phyloP scores from a whole-genome alignment of 2,888 invertebrate genomes.

The Schrankia costaestrigalis region DNA sequence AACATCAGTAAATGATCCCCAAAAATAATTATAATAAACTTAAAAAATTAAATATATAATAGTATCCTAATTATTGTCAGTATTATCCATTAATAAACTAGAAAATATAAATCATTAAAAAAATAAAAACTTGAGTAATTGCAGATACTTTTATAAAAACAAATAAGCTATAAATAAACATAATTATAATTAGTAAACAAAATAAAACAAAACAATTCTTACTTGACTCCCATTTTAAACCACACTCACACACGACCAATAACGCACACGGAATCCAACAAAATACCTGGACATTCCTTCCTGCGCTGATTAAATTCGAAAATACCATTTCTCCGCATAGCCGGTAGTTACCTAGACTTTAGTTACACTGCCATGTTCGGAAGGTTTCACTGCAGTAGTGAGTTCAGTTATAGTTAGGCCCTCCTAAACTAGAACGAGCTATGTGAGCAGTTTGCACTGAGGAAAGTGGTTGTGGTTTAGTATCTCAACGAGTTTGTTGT shows the following conservation, averaged over 20 bases:
- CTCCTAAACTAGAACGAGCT: slow-evolving; percentile 43
- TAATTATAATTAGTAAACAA: too few relatives aligned
- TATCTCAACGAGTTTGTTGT: slow-evolving; percentile 47
- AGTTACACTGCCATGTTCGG: slow-evolving; percentile 35
- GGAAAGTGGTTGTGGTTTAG: slow-evolving; percentile 50
- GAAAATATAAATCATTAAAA: too few relatives aligned
- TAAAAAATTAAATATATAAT: too few relatives aligned
- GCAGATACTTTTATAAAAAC: too few relatives aligned
- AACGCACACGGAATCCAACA: slow-evolving; percentile 36
- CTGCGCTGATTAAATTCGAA: slow-evolving; percentile 42
- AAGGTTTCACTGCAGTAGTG: slow-evolving; percentile 20
- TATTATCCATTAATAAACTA: too few relatives aligned
- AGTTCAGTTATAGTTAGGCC: slow-evolving; percentile 19
- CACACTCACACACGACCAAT: slow-evolving; percentile 23
- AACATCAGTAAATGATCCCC: too few relatives aligned
- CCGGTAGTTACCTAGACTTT: slow-evolving; percentile 27
- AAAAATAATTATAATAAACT: too few relatives aligned
- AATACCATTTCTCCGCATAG: slow-evolving; percentile 42
- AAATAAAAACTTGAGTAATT: too few relatives aligned
- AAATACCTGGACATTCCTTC: slow-evolving; percentile 44
- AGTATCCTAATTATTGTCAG: too few relatives aligned
- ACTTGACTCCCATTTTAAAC: slow-evolving; percentile 45
- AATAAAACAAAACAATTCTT: slow-evolving; percentile 16
- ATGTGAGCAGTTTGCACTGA: slow-evolving; percentile 43
- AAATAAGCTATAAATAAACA: too few relatives aligned